These are phyloP conservation scores for Drosophila takahashii DNA, from an alignment of 1,140 invertebrate genomes.

Conservation along the genomic window DNA sequence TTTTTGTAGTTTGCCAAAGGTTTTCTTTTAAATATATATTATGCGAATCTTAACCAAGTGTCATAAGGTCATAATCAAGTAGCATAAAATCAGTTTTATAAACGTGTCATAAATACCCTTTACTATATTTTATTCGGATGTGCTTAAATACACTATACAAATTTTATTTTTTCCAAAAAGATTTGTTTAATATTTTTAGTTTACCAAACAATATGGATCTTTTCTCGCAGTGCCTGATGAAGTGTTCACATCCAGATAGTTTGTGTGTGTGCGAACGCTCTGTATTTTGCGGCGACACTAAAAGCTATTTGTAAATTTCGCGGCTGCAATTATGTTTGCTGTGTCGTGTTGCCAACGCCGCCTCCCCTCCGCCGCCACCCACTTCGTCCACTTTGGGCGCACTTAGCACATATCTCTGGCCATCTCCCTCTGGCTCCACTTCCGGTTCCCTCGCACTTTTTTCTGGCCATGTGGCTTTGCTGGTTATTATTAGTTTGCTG, in stretches of 20 bases:
- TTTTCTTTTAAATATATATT: too few species aligned
- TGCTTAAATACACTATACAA: too few species aligned
- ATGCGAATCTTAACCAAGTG: too few species aligned
- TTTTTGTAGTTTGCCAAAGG: too few species aligned
- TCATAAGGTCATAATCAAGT: too few species aligned
- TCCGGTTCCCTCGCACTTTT: conserved; percentile 11
- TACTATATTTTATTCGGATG: too few species aligned
- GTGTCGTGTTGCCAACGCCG: conserved; percentile 50
- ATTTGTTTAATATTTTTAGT: background rate
- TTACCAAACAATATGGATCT: too few species aligned
- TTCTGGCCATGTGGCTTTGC: conserved; percentile 61
- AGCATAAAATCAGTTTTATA: too few species aligned
- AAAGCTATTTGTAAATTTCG: conserved; percentile 82
- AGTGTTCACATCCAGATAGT: conserved; percentile 1
- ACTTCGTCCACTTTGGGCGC: conserved; percentile 21
- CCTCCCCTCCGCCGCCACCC: background rate
- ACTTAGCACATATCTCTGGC: conserved; percentile 49
- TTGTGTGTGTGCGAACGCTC: conserved; percentile 21
- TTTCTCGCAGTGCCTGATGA: conserved; percentile 10
- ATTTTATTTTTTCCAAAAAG: too few species aligned
- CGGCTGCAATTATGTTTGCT: conserved; percentile 82
- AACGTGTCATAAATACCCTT: too few species aligned
- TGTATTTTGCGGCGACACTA: conserved; percentile 79
- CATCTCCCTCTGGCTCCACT: conserved; percentile 3
- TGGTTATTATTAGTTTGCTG: conserved; percentile 80